A percentile compares a stretch with the other conserved stretches of the same genome.
phyloP scores from a whole-genome alignment of 2,797 vertebrate genomes.

The Lutjanus campechanus region DNA sequence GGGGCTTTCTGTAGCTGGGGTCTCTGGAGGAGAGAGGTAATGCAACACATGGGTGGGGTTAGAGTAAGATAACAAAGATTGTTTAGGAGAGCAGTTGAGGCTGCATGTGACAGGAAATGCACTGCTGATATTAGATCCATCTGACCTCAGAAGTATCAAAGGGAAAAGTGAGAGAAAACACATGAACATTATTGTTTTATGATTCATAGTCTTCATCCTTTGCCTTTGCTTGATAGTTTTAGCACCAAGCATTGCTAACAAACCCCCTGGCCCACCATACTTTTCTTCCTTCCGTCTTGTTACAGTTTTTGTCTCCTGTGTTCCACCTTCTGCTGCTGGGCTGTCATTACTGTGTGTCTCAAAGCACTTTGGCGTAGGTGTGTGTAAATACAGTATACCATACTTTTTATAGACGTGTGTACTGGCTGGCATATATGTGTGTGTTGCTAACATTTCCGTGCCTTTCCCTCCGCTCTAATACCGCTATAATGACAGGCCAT shows the following conservation, averaged over 20 bases:
- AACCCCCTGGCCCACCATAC: not conserved
- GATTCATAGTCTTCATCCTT: not conserved
- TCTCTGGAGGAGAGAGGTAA: constrained; percentile 61
- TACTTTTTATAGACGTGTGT: not conserved
- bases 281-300: not conserved
- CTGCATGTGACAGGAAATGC: constrained; percentile 36
- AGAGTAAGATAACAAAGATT: constrained; percentile 42
- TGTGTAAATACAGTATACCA: constrained; percentile 8
- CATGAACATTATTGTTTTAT: not conserved
- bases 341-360: constrained; percentile 41
- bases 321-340: constrained; percentile 5
- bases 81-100: constrained; percentile 12
- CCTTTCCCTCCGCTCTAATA: constrained; percentile 29
- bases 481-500: constrained; percentile 59
- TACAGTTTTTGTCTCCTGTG: constrained; percentile 11
- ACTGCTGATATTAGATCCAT: constrained; percentile 9
- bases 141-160: constrained; percentile 15
- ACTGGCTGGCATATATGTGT: not conserved
- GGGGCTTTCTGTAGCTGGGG: constrained; percentile 51
- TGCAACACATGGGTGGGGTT: constrained; percentile 31
- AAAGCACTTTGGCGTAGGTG: constrained; percentile 1
- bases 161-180: constrained; percentile 15
- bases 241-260: not conserved
- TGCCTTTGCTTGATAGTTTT: not conserved
- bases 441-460: constrained; percentile 15